Evolutionary conservation across 2,113 vertebrate genomes (phyloP).

Genomic region (Nanorana parkeri): DNA sequence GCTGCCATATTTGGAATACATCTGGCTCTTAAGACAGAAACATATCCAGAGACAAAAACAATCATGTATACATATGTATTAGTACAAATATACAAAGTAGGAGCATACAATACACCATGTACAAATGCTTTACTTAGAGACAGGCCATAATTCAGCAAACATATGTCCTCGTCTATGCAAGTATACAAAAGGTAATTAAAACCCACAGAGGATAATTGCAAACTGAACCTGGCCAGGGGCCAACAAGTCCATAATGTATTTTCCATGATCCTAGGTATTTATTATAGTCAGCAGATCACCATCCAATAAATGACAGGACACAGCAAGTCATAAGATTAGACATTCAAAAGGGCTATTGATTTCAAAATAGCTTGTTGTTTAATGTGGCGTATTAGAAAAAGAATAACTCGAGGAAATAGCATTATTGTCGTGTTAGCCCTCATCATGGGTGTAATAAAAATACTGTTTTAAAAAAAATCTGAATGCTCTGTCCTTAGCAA

Average conservation of each 20-base stretch:
- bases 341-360: no score
- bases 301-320: neutral
- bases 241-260: neutral
- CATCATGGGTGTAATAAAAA: no score
- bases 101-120: conserved; percentile 6
- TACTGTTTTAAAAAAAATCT: no score
- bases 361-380: no score
- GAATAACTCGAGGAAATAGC: no score
- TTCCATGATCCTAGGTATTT: neutral
- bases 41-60: conserved; percentile 25
- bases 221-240: neutral
- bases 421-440: no score
- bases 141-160: neutral
- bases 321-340: neutral
- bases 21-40: conserved; percentile 27
- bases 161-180: conserved; percentile 18
- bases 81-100: conserved; percentile 15
- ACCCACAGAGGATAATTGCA: neutral
- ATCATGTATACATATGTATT: conserved; percentile 32
- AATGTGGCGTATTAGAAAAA: no score
- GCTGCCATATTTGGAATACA: conserved; percentile 36
- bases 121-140: conserved; percentile 20
- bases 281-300: neutral
- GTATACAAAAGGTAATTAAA: neutral
- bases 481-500: no score